Conservation (phyloP, 2,113 vertebrate genomes). For the Motacilla alba region DNA sequence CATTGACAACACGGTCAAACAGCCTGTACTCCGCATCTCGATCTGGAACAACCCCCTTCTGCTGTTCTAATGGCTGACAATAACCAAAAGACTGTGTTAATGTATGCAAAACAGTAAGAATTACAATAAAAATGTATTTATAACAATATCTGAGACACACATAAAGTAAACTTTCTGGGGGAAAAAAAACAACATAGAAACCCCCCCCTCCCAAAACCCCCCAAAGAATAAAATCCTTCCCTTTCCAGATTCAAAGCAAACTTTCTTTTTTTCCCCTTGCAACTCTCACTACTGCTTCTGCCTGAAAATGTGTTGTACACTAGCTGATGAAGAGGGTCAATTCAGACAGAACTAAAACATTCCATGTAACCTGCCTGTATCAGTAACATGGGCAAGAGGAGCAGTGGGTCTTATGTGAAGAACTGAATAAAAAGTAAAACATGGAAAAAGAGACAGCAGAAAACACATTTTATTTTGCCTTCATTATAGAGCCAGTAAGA, state of each 20-base stretch:
- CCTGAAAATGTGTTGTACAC: background rate
- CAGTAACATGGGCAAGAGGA: background rate
- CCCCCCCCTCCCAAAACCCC: too few species aligned
- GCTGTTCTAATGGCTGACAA: slow-evolving; percentile 89
- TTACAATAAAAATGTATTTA: background rate
- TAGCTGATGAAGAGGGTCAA: background rate
- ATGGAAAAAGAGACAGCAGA: background rate
- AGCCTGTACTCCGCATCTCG: slow-evolving; percentile 88
- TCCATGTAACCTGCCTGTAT: background rate
- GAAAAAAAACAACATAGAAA: background rate
- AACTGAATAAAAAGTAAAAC: background rate
- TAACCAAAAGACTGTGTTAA: background rate
- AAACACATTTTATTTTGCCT: background rate
- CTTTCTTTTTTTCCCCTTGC: background rate
- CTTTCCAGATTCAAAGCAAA: background rate
- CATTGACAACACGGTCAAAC: slow-evolving; percentile 95
- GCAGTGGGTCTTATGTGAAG: background rate
- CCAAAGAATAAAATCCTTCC: background rate
- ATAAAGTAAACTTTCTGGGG: background rate
- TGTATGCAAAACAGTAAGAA: background rate
- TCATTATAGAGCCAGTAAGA: background rate
- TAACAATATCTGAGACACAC: background rate
- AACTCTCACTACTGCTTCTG: background rate
- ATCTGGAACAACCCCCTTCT: slow-evolving; percentile 91
- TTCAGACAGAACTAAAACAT: background rate